Evolutionary conservation across 2,888 invertebrate species (phyloP), one percentile per base, ranked within the genome.

Genomic region (Leucoptera coffeella): DNA sequence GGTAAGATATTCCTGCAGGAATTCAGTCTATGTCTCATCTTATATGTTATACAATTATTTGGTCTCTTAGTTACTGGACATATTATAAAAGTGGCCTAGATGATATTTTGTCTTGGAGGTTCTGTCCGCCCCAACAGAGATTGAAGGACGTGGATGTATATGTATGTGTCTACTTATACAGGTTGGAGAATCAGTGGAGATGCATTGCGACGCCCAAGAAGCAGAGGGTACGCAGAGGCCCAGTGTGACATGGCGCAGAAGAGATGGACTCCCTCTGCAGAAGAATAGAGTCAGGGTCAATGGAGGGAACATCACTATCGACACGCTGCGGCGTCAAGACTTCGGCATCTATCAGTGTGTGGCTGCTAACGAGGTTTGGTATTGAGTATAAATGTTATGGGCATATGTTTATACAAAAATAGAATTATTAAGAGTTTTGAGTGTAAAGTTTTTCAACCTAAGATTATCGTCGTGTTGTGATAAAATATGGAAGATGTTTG

Each of bases 331-430:
- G 7, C 78, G 92, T 23, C 82, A 86, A 34, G 95, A 95, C 72
- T 92, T 94, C 57, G 95, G 94, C 24, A 86, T 84, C 51, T 96
- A 95, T 58, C 93, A 96, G 62, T 96, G 96, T 64, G 86, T 94
- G 39, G 93, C 91, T 13, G 82, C 85, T 34, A 96, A 95, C 57
- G 93, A 93, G 72, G 72, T 67, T n/a, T n/a, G n/a, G n/a, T n/a
- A n/a, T n/a, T n/a, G n/a, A n/a, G n/a, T 19, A 14, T 13, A n/a
- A n/a, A n/a, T n/a, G n/a, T n/a, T n/a, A n/a, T n/a, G n/a, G n/a
- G n/a, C 10, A 22, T 21, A 7, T 17, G 7, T 9, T n/a, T n/a
- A n/a, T n/a, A n/a, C n/a, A n/a, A n/a, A n/a, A n/a, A n/a, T n/a
- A n/a, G n/a, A n/a, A n/a, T n/a, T n/a, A n/a, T n/a, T n/a, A n/a